Base-by-base conservation (phyloP, 2,113 vertebrate species). In the Oreochromis tanganicae region DNA sequence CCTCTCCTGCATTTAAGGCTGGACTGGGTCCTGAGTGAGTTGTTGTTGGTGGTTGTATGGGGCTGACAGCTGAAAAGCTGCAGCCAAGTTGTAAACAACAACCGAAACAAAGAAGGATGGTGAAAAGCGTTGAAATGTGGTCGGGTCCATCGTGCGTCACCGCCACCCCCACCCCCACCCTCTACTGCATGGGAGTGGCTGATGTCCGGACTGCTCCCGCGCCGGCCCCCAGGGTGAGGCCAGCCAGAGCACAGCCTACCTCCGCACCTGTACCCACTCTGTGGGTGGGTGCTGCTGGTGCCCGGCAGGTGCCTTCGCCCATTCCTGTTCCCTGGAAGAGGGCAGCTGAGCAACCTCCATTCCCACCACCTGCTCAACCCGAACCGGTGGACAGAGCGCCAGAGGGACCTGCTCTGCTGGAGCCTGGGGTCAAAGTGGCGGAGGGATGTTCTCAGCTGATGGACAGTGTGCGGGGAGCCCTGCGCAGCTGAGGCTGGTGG, bases 311-410 rank as follows among this genome's bases (percentile, higher is more conserved):
- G 24, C 2, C 7, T 59, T 29, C 7, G 16, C 56, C 7, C 4
- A 0, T 59, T 59, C 3, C 24, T 29, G 13, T 57, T 29, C 56
- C 24, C 24, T 7, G 0, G 0, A 59, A 29, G 3, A 7, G 24
- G 7, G 3, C 13, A 29, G 27, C 56, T 29, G 56, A 57, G 7
- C 24, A 57, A 57, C 24, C 7, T 29, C 24, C 56, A 29, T 14
- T 57, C 24, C 56, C 8, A 36, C 36, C 3, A 29, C 56, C 56
- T 29, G 13, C 24, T 57, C 56, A 29, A 29, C 24, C 7, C 2
- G 1, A 57, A 29, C 56, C 29, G 56, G 24, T 27, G 24, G 27
- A 3, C 4, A 16, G 56, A 57, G 24, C 27, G 13, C 24, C 24
- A 29, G 56, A 57, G 12, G 55, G 55, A 57, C 13, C 56, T 57